Base-by-base conservation (phyloP, 1,140 invertebrate genomes). In the Platorchestia sp. region DNA sequence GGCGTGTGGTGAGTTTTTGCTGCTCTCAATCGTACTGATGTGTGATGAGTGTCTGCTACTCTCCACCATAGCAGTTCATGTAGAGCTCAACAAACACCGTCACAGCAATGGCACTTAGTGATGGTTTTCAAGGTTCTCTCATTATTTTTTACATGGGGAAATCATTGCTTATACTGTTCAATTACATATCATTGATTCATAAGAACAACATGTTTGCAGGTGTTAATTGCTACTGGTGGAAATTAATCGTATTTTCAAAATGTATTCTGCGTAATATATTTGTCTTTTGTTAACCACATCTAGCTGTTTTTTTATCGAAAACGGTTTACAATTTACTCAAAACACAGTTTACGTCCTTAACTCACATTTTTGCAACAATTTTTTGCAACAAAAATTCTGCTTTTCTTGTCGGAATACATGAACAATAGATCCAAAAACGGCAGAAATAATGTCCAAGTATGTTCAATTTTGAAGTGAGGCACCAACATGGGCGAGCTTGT, bases 1-100 rank as follows among this genome's bases (percentile, higher is more conserved):
- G 96, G 97, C 97, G 96, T 97, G 97, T 97, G 96, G 98, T 98
- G 96, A 97, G 97, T 97, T 96, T 97, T 16, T 90, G 90, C 95
- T 96, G n/a, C 95, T 95, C n/a, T 95, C 96, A 27, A 44, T 95
- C 90, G 96, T 91, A 36, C 59, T 97, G n/a, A n/a, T n/a, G n/a
- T n/a, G n/a, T n/a, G n/a, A n/a, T n/a, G n/a, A n/a, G n/a, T n/a
- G n/a, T n/a, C n/a, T n/a, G n/a, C n/a, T n/a, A n/a, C n/a, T n/a
- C n/a, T n/a, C n/a, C n/a, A n/a, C n/a, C n/a, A n/a, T n/a, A n/a
- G n/a, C n/a, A n/a, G n/a, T n/a, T n/a, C n/a, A n/a, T n/a, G n/a
- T n/a, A n/a, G n/a, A n/a, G n/a, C n/a, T n/a, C n/a, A n/a, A n/a
- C n/a, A n/a, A n/a, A n/a, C n/a, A n/a, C n/a, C n/a, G n/a, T n/a